These are phyloP conservation scores for human (Homo sapiens) DNA, from an alignment of 2,113 vertebrate species.

Conservation along the genomic window DNA sequence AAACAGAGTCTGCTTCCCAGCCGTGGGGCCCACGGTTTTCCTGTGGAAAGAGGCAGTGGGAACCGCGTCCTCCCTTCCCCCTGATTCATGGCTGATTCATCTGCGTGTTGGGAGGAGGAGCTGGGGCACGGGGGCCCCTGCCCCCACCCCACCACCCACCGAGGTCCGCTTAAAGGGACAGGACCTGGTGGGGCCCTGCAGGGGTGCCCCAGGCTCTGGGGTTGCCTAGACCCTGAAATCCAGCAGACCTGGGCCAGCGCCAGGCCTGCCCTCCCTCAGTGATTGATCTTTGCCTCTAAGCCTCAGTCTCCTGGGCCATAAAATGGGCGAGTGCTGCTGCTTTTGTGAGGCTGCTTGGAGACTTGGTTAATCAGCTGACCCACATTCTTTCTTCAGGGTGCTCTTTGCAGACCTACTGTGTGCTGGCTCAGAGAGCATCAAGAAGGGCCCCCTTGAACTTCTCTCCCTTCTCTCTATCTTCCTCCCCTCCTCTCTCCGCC, in stretches of 20 bases:
- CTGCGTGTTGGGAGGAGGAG: not conserved
- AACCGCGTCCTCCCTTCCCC: not conserved
- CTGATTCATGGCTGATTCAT: conserved; percentile 60
- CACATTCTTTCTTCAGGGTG: accelerated
- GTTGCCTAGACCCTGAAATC: not conserved
- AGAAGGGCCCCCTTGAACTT: not conserved
- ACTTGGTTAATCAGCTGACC: not conserved
- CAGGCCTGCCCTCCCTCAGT: not conserved
- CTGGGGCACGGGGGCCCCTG: not conserved
- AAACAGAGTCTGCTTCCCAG: conserved; percentile 61
- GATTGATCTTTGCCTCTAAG: accelerated
- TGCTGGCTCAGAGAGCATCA: not conserved
- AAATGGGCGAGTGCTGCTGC: accelerated
- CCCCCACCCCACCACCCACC: not conserved
- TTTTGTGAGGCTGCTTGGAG: not conserved
- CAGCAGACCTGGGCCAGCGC: not conserved
- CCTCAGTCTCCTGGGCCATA: not conserved
- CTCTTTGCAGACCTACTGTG: not conserved
- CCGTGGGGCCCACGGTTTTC: not conserved
- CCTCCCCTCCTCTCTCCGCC: not conserved
- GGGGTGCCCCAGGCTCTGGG: too few species aligned
- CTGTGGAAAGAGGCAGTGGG: not conserved
- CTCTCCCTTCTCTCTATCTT: not conserved
- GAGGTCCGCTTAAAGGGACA: conserved; percentile 56
- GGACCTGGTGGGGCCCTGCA: not conserved